These are phyloP conservation scores for Apotomis turbidana DNA, from an alignment of 2,888 invertebrate genomes.

Conservation along the genomic window DNA sequence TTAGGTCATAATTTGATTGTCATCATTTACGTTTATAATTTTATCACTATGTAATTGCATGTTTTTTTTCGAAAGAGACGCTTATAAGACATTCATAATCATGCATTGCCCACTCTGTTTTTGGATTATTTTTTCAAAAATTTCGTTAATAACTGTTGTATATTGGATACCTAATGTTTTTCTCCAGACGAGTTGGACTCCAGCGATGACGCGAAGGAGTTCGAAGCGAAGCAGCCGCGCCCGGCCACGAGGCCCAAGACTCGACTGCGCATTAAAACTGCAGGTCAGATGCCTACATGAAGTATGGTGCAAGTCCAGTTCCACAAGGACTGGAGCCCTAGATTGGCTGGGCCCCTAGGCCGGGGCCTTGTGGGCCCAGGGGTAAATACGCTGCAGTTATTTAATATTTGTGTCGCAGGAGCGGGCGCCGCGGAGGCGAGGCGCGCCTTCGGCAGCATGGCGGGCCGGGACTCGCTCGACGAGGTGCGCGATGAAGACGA, in stretches of 20 bases:
- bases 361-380: too few species aligned
- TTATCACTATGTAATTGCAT: too few species aligned
- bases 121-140: too few species aligned
- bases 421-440: constrained; percentile 56
- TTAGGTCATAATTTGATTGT: too few species aligned
- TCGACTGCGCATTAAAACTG: constrained; percentile 84
- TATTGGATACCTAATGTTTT: background rate
- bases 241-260: constrained; percentile 76
- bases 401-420: constrained; percentile 31
- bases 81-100: too few species aligned
- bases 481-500: constrained; percentile 84
- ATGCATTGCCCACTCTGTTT: too few species aligned
- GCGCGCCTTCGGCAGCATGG: constrained; percentile 84
- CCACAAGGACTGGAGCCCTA: too few species aligned
- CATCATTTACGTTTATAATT: too few species aligned
- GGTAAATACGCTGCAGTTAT: too few species aligned
- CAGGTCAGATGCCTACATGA: constrained; percentile 62
- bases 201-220: constrained; percentile 66
- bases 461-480: constrained; percentile 81
- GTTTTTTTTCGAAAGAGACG: too few species aligned
- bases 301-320: too few species aligned
- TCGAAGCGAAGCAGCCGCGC: constrained; percentile 64
- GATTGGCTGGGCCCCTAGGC: too few species aligned
- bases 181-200: constrained; percentile 67
- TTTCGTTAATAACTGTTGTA: background rate